Evolutionary conservation across 2,113 vertebrate species (phyloP).

Genomic region (Gymnobelideus leadbeateri): DNA sequence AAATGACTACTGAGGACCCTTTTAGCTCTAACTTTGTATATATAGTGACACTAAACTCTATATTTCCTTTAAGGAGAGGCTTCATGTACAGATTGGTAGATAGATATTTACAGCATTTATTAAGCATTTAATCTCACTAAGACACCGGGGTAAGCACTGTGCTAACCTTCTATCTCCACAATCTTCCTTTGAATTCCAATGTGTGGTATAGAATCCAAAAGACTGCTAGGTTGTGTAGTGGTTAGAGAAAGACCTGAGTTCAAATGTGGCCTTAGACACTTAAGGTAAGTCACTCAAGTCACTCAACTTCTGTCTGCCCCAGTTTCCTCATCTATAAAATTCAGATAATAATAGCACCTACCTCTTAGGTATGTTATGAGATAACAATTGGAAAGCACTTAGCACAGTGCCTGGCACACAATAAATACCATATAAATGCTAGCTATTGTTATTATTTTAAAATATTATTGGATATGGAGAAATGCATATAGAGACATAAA

Average conservation of each 20-base stretch:
- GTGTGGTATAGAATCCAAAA: background rate
- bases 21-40: background rate
- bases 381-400: background rate
- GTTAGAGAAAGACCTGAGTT: background rate
- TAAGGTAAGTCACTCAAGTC: background rate
- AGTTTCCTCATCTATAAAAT: background rate
- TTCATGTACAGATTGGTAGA: background rate
- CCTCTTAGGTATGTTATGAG: background rate
- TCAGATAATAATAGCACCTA: background rate
- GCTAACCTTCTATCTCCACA: background rate
- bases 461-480: background rate
- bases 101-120: background rate
- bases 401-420: background rate
- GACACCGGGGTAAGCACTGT: background rate
- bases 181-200: background rate
- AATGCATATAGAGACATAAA: background rate
- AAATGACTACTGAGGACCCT: background rate
- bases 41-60: background rate
- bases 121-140: background rate
- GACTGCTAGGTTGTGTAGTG: background rate
- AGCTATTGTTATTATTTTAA: background rate
- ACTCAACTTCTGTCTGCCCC: no score
- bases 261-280: background rate
- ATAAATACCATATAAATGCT: background rate
- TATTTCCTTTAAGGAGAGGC: background rate